Evolutionary conservation across 1,140 invertebrate genomes (phyloP).

Genomic region (Eumaeus atala): DNA sequence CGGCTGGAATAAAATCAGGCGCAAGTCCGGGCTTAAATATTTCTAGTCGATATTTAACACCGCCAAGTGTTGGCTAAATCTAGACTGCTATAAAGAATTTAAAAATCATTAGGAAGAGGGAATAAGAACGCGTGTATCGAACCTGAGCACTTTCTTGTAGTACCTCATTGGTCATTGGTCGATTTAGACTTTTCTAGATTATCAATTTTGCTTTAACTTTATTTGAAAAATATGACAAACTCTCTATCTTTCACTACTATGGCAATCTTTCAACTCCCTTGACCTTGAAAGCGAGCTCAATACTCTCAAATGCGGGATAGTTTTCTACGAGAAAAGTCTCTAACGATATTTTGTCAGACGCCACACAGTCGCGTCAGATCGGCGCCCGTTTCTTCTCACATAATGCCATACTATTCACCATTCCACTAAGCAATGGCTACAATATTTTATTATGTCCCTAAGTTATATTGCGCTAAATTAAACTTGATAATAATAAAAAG

Average conservation of each 20-base stretch:
- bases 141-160: too few species aligned
- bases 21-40: too few species aligned
- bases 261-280: neutral
- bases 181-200: too few species aligned
- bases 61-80: too few species aligned
- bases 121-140: too few species aligned
- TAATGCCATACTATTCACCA: neutral
- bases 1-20: too few species aligned
- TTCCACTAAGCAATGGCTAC: conserved; percentile 7
- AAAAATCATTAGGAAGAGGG: too few species aligned
- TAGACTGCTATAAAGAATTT: too few species aligned
- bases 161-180: too few species aligned
- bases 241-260: neutral
- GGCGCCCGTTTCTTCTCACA: conserved; percentile 1
- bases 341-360: conserved; percentile 1
- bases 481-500: too few species aligned
- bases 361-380: neutral
- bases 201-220: neutral
- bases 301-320: neutral
- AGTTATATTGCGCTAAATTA: neutral
- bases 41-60: too few species aligned
- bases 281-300: neutral
- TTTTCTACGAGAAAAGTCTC: conserved; percentile 1
- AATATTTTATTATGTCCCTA: conserved; percentile 4
- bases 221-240: conserved; percentile 1